These are phyloP conservation scores for Maccullochella peelii DNA, from an alignment of 2,113 vertebrate genomes.

Conservation along the genomic window DNA sequence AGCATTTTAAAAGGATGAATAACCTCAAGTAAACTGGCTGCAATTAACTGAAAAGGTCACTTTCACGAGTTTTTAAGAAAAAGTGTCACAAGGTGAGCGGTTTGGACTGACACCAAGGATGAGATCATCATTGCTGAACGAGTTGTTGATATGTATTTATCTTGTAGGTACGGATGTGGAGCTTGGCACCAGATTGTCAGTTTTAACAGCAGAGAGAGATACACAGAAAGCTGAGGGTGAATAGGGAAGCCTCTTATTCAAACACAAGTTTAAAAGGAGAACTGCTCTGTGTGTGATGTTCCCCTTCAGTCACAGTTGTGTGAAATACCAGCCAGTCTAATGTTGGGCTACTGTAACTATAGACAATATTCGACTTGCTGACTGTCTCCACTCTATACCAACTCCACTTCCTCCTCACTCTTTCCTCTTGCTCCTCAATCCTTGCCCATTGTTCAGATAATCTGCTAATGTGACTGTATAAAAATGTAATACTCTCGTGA, in stretches of 20 bases:
- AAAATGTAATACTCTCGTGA: slow-evolving; percentile 1
- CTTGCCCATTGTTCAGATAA: neutral
- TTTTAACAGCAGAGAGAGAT: slow-evolving; percentile 49
- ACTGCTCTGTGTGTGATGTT: slow-evolving; percentile 37
- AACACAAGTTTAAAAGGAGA: slow-evolving; percentile 47
- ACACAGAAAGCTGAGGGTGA: slow-evolving; percentile 11
- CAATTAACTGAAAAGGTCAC: slow-evolving; percentile 13
- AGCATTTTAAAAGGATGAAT: slow-evolving; percentile 48
- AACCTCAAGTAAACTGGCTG: slow-evolving; percentile 12
- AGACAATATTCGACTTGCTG: slow-evolving; percentile 33
- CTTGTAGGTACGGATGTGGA: slow-evolving; percentile 15
- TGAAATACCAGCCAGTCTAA: slow-evolving; percentile 64
- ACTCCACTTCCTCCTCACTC: slow-evolving; percentile 6
- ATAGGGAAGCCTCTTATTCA: slow-evolving; percentile 54
- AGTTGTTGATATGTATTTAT: slow-evolving; percentile 14
- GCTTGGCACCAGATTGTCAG: slow-evolving; percentile 48
- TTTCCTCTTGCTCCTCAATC: neutral
- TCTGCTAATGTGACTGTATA: neutral
- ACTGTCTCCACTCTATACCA: slow-evolving; percentile 12
- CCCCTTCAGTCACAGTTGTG: slow-evolving; percentile 50
- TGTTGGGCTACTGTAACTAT: slow-evolving; percentile 13
- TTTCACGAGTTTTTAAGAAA: slow-evolving; percentile 15
- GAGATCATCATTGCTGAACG: neutral
- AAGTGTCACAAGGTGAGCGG: neutral
- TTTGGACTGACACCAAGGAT: neutral